Base-by-base conservation (phyloP, 2,888 invertebrate species). In the Oscheius onirici region DNA sequence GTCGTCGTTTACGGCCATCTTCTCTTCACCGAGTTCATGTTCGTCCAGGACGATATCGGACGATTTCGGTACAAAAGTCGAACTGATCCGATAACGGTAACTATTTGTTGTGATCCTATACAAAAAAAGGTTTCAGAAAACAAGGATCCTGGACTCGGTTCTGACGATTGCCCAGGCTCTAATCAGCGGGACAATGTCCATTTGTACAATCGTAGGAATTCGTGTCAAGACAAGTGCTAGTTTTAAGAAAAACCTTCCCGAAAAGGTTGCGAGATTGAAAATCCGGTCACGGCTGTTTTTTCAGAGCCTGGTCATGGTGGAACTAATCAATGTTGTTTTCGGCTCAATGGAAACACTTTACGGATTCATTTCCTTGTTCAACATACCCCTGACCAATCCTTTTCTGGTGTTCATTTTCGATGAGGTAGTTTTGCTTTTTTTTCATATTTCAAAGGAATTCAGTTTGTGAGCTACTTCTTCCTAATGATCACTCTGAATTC, bases 401-500 rank as follows among this genome's bases (percentile, higher is more conserved):
- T 10, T 60, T 11, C 3, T 60, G 10, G 60, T 13, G 1, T 60
- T 60, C 43, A 60, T 60, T 22, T 60, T 41, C 22, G 41, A 60
- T 11, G 60, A 60, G 43, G 60, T 60, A 20, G 17, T 43, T 13
- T 20, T 20, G 6, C 3, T 43, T 17, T 22, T 60, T 1, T 10
- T 43, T 10, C 22, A 20, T 17, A n/a, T n/a, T n/a, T 17, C 49
- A 49, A 41, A 5, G 17, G n/a, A 13, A 8, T 55, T 26, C 28
- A 60, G 60, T 60, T 60, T 15, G 60, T 60, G 6, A 60, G 60
- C 20, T 60, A 60, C 26, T 60, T 60, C 60, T 60, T 60, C 60
- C 22, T 60, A 3, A 41, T 60, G 43, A 43, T 60, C 13, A 41
- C 41, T 22, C 22, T 60, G 22, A 60, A 60, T 22, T 22, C 60